Evolutionary conservation across 2,888 invertebrate species (phyloP).

Genomic region (Drosophila helvetica): DNA sequence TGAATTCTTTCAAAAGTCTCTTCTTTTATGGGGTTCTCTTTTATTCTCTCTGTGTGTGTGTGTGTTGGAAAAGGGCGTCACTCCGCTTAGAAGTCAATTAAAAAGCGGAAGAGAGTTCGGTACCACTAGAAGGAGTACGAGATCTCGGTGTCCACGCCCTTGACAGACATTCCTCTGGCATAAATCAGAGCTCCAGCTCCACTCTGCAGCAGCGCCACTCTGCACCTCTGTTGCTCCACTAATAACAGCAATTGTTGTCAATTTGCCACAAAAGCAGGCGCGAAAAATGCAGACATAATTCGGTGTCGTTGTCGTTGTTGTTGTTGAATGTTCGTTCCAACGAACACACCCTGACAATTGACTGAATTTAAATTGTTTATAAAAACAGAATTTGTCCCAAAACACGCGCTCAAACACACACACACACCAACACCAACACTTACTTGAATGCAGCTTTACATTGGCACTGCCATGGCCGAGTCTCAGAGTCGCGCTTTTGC

Average conservation of each 20-base stretch:
- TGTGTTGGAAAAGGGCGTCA: slow-evolving; percentile 44
- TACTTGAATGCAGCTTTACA: slow-evolving; percentile 54
- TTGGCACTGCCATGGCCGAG: slow-evolving; percentile 49
- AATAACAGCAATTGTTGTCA: slow-evolving; percentile 79
- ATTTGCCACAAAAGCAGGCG: slow-evolving; percentile 78
- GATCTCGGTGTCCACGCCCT: slow-evolving; percentile 64
- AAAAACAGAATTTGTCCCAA: slow-evolving; percentile 80
- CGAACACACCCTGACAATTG: slow-evolving; percentile 77
- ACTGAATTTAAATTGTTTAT: slow-evolving; percentile 75
- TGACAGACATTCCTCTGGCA: slow-evolving; percentile 74
- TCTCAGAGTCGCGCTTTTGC: slow-evolving; percentile 42
- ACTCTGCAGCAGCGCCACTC: slow-evolving; percentile 32
- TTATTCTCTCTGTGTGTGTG: slow-evolving; percentile 8
- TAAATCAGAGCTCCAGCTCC: slow-evolving; percentile 71
- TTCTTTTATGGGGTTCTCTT: slow-evolving; percentile 9
- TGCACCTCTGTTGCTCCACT: slow-evolving; percentile 27
- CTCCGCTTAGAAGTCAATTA: slow-evolving; percentile 67
- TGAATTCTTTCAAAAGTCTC: background rate
- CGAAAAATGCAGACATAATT: slow-evolving; percentile 74
- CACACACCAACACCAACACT: slow-evolving; percentile 16
- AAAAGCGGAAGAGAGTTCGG: slow-evolving; percentile 65
- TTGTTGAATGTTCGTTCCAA: slow-evolving; percentile 19
- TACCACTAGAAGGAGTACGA: slow-evolving; percentile 6
- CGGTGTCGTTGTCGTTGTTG: slow-evolving; percentile 40
- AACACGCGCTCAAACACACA: slow-evolving; percentile 62